Evolutionary conservation across 2,797 vertebrate genomes (phyloP).

Genomic region (Microchirus variegatus): DNA sequence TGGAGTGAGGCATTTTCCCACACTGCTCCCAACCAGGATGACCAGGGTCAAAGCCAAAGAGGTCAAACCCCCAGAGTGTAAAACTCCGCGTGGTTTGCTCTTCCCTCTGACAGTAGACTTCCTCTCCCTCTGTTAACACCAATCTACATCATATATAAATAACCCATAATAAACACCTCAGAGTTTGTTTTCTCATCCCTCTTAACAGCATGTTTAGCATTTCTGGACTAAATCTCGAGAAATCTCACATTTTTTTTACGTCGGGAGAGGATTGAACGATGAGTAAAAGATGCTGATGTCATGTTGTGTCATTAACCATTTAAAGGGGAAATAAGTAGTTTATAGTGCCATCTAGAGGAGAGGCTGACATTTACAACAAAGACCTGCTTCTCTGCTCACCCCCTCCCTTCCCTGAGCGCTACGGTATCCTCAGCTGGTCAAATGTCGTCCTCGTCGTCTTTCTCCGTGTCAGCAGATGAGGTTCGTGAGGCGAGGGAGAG

Average conservation of each 20-base stretch:
- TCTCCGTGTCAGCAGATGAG: no score
- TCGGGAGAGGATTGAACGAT: neutral
- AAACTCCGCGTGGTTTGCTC: constrained; percentile 43
- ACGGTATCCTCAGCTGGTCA: no score
- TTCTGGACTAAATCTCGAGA: neutral
- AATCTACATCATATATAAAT: constrained; percentile 24
- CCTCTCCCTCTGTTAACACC: constrained; percentile 57
- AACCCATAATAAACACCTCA: constrained; percentile 56
- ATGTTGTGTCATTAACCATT: neutral
- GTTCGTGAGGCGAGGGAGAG: no score
- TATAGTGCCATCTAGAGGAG: no score
- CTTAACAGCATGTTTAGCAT: neutral
- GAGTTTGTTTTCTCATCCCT: constrained; percentile 16
- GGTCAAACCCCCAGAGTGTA: constrained; percentile 49
- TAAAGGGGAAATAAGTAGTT: no score
- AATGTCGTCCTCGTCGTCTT: no score
- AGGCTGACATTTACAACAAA: no score
- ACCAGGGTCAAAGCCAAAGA: constrained; percentile 44
- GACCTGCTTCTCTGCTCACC: no score
- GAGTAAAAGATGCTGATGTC: neutral
- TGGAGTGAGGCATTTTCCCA: constrained; percentile 64
- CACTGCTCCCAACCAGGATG: constrained; percentile 34
- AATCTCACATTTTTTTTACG: neutral
- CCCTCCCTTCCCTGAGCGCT: no score
- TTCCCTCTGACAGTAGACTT: constrained; percentile 52